Conservation (phyloP, 2,888 invertebrate genomes). For the Griposia aprilina region DNA sequence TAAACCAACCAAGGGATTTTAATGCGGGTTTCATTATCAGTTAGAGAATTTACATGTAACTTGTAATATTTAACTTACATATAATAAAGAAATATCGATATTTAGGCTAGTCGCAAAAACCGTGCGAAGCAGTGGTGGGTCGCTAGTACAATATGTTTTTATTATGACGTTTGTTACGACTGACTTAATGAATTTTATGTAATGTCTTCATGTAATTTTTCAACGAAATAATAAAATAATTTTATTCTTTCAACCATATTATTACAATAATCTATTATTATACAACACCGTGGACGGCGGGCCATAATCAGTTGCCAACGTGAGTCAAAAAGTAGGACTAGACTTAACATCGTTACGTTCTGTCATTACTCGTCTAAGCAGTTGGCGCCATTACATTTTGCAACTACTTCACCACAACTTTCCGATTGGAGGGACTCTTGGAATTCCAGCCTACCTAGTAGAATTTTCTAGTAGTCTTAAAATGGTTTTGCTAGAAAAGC, state of each 20-base stretch:
- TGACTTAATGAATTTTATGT: no score
- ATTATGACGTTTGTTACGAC: no score
- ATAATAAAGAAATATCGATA: background rate
- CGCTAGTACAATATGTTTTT: background rate
- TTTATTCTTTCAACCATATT: no score
- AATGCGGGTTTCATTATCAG: no score
- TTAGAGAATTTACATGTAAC: no score
- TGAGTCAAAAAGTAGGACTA: background rate
- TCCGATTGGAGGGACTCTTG: conserved; percentile 1
- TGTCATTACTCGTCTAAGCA: background rate
- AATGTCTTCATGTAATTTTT: background rate
- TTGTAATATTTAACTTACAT: no score
- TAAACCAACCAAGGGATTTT: no score
- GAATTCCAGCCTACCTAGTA: background rate
- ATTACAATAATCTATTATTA: background rate
- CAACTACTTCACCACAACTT: conserved; percentile 4
- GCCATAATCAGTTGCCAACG: background rate
- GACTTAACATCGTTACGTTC: background rate
- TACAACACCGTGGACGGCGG: background rate
- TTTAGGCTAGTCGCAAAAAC: background rate
- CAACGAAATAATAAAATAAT: no score
- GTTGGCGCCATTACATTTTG: conserved; percentile 8
- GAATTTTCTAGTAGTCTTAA: background rate
- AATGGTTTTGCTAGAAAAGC: background rate
- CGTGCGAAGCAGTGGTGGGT: background rate